Evolutionary conservation across 2,888 invertebrate species (phyloP), one percentile per base, ranked within the genome.

Genomic region (Plagodis pulveraria): DNA sequence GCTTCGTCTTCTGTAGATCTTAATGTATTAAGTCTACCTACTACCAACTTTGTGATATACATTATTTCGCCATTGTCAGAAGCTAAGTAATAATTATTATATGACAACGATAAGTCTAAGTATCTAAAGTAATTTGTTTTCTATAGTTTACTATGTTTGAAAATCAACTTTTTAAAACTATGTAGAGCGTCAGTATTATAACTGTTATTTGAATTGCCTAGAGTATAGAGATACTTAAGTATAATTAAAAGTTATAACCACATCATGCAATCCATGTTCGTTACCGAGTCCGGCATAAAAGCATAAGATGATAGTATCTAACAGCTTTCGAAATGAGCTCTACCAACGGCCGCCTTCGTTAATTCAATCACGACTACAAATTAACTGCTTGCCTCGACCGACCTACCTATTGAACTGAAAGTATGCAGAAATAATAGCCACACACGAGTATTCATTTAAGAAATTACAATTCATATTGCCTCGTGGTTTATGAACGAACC

Each of bases 311-410:
- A 83, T 83, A 76, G 69, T 70, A 82, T 83, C 79, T 78, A 77
- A 80, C 70, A 73, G 76, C 76, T 82, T 83, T 79, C 76, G 76
- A 80, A 83, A 82, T 83, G 76, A 79, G 76, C 76, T 77, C 71
- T 69, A 70, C 74, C 68, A 64, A 70, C 73, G 67, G 72, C 70
- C 66, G 74, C 73, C 77, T 84, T 84, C 79, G 81, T 86, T 86
- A 86, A 86, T 85, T 86, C 83, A 85, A 86, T 87, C 85, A 86
- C 80, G 84, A 84, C 81, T 79, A 81, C 82, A 83, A 86, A 86
- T 87, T 81, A 84, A 80, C 78, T 77, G 74, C 73, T 72, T 73
- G 75, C 69, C 72, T 66, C 64, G 66, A 63, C 66, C 70, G 68
- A 72, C 72, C 70, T 74, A 74, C 67, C 72, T 76, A 73, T 73